A percentile compares a stretch with the other conserved stretches of the same genome.
Conservation (phyloP, 2,113 vertebrate genomes). For the Halichoeres trimaculatus region DNA sequence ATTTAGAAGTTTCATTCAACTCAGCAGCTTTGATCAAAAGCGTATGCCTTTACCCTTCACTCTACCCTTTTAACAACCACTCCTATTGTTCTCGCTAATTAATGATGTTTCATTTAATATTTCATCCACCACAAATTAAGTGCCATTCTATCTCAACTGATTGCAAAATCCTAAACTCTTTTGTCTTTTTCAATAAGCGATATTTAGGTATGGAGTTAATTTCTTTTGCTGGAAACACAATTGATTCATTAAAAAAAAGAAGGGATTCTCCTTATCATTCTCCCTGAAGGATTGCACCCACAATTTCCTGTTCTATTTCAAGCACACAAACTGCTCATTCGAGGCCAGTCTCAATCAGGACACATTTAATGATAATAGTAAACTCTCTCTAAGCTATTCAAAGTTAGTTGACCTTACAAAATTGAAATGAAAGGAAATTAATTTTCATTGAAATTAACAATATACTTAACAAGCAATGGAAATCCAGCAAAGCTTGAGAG, state of each 20-base stretch:
- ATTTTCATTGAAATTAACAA: slow-evolving; percentile 83
- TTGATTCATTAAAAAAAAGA: slow-evolving; percentile 85
- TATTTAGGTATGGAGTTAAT: slow-evolving; percentile 85
- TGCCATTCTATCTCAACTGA: slow-evolving; percentile 74
- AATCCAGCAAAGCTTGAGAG: slow-evolving; percentile 73
- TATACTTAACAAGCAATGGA: slow-evolving; percentile 71
- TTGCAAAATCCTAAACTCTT: slow-evolving; percentile 79
- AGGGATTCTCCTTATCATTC: slow-evolving; percentile 81
- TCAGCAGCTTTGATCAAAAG: slow-evolving; percentile 57
- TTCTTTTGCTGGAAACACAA: slow-evolving; percentile 82
- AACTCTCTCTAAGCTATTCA: slow-evolving; percentile 76
- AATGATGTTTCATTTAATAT: slow-evolving; percentile 72
- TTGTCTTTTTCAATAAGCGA: slow-evolving; percentile 80
- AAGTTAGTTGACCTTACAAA: slow-evolving; percentile 83
- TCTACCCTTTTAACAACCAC: slow-evolving; percentile 64
- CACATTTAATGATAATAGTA: slow-evolving; percentile 80
- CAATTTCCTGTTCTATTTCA: slow-evolving; percentile 81
- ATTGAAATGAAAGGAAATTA: slow-evolving; percentile 82
- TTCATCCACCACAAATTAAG: slow-evolving; percentile 78
- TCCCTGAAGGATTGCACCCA: slow-evolving; percentile 78
- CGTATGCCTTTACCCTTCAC: slow-evolving; percentile 63
- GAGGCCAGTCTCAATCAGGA: slow-evolving; percentile 77
- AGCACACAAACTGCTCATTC: slow-evolving; percentile 77
- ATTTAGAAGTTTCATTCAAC: slow-evolving; percentile 51
- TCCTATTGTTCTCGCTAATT: slow-evolving; percentile 74